phyloP scores from a whole-genome alignment of 1,140 invertebrate genomes.

The Melipona quadrifasciata region DNA sequence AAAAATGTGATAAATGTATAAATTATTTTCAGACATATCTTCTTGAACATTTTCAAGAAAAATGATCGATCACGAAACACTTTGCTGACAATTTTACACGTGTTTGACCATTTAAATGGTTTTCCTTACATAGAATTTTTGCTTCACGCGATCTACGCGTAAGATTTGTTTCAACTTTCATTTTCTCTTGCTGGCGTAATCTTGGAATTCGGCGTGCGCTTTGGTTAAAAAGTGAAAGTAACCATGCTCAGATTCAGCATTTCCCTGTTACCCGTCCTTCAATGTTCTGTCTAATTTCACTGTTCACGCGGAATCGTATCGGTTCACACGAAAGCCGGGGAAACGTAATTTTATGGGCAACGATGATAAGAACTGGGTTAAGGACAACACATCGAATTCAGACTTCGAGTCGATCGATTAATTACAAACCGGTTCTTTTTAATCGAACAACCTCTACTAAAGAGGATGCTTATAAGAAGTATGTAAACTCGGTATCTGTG shows the following conservation, averaged over 20 bases:
- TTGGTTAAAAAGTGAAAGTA: conserved; percentile 59
- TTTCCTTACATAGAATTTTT: conserved; percentile 26
- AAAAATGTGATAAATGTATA: not conserved
- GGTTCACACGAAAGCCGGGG: not conserved
- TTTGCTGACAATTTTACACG: too few species aligned
- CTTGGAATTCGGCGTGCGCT: conserved; percentile 20
- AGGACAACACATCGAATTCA: conserved; percentile 43
- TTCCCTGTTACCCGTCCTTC: not conserved
- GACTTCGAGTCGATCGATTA: conserved; percentile 54
- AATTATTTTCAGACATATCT: not conserved
- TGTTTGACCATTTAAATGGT: not conserved
- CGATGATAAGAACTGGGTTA: conserved; percentile 60
- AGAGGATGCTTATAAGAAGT: not conserved
- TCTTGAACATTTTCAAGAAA: too few species aligned
- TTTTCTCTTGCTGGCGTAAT: conserved; percentile 49
- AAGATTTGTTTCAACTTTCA: conserved; percentile 43
- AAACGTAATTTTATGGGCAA: conserved; percentile 41
- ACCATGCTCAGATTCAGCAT: conserved; percentile 12
- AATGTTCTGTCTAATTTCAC: conserved; percentile 18
- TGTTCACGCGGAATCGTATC: conserved; percentile 1
- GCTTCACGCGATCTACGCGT: conserved; percentile 1
- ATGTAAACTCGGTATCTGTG: not conserved
- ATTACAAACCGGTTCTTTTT: conserved; percentile 66
- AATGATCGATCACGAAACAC: not conserved
- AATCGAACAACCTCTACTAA: conserved; percentile 34